A percentile compares a stretch with the other conserved stretches of the same genome.
Conservation (phyloP, 1,140 invertebrate species). For the Asobara japonica region DNA sequence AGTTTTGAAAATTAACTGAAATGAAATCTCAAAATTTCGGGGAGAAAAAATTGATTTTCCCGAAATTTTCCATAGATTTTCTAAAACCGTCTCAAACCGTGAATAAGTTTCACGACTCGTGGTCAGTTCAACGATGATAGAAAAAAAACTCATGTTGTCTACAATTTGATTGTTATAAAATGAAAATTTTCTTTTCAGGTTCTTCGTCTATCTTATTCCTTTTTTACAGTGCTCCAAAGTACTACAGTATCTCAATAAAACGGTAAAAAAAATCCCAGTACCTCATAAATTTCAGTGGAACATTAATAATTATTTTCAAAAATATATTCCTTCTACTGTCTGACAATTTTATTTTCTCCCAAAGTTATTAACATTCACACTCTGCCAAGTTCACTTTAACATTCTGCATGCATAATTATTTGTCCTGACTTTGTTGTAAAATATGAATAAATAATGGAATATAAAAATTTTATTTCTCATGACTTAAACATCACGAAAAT, state of each 20-base stretch:
- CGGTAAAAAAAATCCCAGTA: background rate
- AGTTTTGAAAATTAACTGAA: no score
- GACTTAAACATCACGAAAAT: background rate
- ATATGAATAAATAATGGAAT: background rate
- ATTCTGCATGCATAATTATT: background rate
- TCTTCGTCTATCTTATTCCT: slow-evolving; percentile 48
- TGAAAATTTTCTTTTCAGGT: slow-evolving; percentile 40
- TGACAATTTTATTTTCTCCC: no score
- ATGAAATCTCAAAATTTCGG: no score
- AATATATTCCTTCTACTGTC: no score
- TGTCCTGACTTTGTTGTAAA: background rate
- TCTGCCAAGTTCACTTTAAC: background rate
- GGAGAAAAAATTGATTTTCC: no score
- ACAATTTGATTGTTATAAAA: no score
- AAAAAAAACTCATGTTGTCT: background rate
- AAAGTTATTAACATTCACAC: no score
- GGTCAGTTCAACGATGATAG: background rate
- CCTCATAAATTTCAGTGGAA: no score
- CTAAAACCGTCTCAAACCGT: no score
- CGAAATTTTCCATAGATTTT: no score
- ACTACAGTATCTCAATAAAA: slow-evolving; percentile 26
- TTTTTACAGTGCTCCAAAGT: slow-evolving; percentile 48
- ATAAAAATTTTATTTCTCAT: background rate
- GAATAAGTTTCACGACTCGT: background rate
- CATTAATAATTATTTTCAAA: no score